Percentiles rank a stretch among this genome's conserved stretches.
Conservation (phyloP, 2,797 vertebrate genomes). For the Melanogrammus aeglefinus region DNA sequence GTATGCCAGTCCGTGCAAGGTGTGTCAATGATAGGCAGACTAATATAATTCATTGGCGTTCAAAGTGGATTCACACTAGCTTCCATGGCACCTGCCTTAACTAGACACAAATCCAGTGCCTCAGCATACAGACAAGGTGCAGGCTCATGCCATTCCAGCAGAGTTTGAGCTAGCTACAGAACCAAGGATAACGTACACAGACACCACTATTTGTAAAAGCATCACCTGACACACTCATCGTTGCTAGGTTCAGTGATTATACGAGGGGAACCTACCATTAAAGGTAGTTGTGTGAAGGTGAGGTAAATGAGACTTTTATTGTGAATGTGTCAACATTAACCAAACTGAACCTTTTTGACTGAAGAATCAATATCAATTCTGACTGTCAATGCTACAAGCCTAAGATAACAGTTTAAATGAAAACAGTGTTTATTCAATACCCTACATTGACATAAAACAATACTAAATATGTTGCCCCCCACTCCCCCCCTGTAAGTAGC, state of each 20-base stretch:
- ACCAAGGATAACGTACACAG: not conserved
- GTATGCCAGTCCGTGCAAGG: constrained; percentile 28
- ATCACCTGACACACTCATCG: constrained; percentile 28
- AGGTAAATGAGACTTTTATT: not conserved
- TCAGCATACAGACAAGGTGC: constrained; percentile 41
- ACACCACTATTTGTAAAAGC: constrained; percentile 1
- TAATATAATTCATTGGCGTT: constrained; percentile 53
- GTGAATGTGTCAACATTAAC: not conserved
- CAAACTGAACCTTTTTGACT: not conserved
- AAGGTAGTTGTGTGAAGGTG: not conserved
- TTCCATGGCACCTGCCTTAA: constrained; percentile 50
- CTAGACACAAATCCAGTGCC: constrained; percentile 61
- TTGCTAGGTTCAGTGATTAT: not conserved
- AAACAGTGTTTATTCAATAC: not conserved
- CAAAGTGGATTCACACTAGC: constrained; percentile 57
- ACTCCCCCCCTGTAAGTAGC: constrained; percentile 10
- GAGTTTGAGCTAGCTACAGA: not conserved
- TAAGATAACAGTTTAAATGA: not conserved
- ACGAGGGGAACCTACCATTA: not conserved
- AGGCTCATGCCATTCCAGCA: constrained; percentile 11
- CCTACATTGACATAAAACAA: not conserved
- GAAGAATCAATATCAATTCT: not conserved
- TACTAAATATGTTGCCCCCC: constrained; percentile 26
- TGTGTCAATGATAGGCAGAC: constrained; percentile 58
- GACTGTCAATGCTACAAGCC: no score